Evolutionary conservation across 2,888 invertebrate species (phyloP).

Genomic region (Stenoptilia bipunctidactyla): DNA sequence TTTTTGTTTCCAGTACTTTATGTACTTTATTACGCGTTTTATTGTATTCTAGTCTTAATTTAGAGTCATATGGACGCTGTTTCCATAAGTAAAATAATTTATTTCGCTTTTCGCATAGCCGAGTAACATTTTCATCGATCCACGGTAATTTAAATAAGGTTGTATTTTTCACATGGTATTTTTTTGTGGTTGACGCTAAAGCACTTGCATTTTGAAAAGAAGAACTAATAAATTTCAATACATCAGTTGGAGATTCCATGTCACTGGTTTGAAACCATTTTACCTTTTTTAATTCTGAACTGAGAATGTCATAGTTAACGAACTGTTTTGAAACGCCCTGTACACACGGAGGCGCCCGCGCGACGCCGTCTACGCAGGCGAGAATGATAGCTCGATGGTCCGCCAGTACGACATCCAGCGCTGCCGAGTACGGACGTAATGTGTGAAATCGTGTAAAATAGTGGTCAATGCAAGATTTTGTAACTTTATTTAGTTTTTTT

Average conservation of each 20-base stretch:
- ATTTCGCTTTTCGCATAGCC: neutral
- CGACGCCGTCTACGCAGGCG: neutral
- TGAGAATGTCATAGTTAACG: neutral
- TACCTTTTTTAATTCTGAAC: neutral
- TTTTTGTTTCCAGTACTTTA: too few species aligned
- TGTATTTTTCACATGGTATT: neutral
- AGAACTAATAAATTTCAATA: neutral
- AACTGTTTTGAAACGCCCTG: neutral
- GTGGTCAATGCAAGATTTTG: conserved; percentile 2
- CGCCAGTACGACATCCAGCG: conserved; percentile 2
- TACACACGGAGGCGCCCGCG: neutral
- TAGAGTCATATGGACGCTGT: too few species aligned
- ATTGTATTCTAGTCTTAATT: too few species aligned
- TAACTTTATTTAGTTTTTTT: neutral
- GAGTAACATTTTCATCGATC: conserved; percentile 1
- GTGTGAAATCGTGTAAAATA: neutral
- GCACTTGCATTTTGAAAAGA: neutral
- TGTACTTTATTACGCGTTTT: too few species aligned
- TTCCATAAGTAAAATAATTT: too few species aligned
- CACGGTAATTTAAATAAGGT: neutral
- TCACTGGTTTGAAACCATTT: neutral
- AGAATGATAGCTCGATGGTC: conserved; percentile 1
- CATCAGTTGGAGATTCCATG: neutral
- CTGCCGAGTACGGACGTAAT: conserved; percentile 3
- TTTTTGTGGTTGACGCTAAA: neutral